Conservation (phyloP, 2,797 vertebrate species). For the Acrocephalus scirpaceus region DNA sequence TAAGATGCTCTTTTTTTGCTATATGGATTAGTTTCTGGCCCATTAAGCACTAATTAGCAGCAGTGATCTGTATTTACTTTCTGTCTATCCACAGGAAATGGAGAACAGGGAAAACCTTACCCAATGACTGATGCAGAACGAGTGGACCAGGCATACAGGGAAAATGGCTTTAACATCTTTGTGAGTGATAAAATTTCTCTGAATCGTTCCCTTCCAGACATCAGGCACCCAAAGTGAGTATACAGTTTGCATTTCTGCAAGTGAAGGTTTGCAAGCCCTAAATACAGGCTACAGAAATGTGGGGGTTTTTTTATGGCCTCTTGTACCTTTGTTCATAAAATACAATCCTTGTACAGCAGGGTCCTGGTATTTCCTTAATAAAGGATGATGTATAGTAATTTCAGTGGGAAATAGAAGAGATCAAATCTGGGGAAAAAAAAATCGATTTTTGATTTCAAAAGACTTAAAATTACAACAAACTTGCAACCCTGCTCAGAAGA, state of each 20-base stretch:
- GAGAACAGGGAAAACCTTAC: slow-evolving; percentile 91
- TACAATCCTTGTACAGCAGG: background rate
- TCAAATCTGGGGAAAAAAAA: background rate
- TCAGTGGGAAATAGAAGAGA: background rate
- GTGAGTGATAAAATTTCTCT: slow-evolving; percentile 95
- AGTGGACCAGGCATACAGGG: slow-evolving; percentile 93
- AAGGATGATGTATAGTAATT: background rate
- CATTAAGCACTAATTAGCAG: slow-evolving; percentile 21
- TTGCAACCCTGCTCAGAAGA: background rate
- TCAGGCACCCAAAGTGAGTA: slow-evolving; percentile 93
- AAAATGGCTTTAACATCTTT: slow-evolving; percentile 98
- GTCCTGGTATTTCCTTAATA: background rate
- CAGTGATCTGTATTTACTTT: slow-evolving; percentile 42
- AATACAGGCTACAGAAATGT: background rate
- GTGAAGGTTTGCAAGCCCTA: background rate
- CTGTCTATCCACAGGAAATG: slow-evolving; percentile 80
- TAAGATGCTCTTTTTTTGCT: background rate
- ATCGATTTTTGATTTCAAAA: background rate
- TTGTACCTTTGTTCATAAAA: background rate
- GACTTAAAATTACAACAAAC: background rate
- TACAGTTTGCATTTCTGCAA: background rate
- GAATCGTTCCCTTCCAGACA: slow-evolving; percentile 93
- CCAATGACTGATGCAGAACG: slow-evolving; percentile 88
- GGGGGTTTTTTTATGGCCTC: background rate
- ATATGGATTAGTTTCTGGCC: background rate